Evolutionary conservation across 2,113 vertebrate species (phyloP), one percentile per base, ranked within the genome.

Genomic region (Entomyzon cyanotis): DNA sequence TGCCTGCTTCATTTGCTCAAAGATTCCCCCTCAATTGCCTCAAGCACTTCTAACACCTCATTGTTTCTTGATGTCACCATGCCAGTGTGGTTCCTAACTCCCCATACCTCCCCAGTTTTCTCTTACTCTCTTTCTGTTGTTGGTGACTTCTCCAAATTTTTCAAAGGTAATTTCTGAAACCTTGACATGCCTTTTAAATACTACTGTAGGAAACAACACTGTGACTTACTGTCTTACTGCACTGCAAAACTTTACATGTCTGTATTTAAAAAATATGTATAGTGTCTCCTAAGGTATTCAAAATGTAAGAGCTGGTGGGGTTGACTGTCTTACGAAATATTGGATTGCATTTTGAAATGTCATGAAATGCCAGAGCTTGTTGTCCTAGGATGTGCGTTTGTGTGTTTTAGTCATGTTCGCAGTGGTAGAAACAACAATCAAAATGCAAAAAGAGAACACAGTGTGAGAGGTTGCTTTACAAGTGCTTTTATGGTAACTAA

Each of bases 271-370:
- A 12, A 85, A 62, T 41, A 39, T 41, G 31, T 68, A 33, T 24
- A 67, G 24, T 5, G 3, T 52, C 41, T 93, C 31, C 25, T 64
- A 41, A 87, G 41, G 6, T 73, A 75, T 77, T 88, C 6, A 75
- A 67, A 92, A 84, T 55, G n/a, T 20, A 77, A 74, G 41, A 63
- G 39, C 35, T 84, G 18, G 11, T 1, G 1, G 64, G 28, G 79
- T n/a, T 67, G 55, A 85, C 16, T 85, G 19, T 46, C 56, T 82
- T 58, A 64, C 35, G 25, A 88, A 89, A 58, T 31, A 78, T 21
- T 46, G 75, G 35, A 62, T 31, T 93, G 39, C 41, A 62, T 76
- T 94, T 94, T 64, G 49, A 91, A 95, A 80, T 91, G 70, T 82
- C 35, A 41, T 67, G 52, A 92, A 62, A 63, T 94, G 24, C 49